These are phyloP conservation scores for Corythornis leucogaster DNA, from an alignment of 2,797 vertebrate species.

Conservation along the genomic window DNA sequence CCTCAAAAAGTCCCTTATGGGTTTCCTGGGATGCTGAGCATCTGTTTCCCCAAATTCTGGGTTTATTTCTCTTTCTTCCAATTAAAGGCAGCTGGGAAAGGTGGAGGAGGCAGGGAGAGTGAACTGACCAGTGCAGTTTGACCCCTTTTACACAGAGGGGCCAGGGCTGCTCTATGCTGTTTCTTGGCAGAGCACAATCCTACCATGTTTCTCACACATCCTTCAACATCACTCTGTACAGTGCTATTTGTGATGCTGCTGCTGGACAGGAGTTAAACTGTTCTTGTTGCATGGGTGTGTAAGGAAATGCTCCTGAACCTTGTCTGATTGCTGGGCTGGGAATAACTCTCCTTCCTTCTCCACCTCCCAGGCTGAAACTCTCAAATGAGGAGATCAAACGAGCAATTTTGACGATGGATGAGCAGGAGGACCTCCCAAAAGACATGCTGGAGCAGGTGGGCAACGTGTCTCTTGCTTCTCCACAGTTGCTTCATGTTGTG, in stretches of 20 bases:
- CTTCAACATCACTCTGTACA: background rate
- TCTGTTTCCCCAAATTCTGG: background rate
- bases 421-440: slow-evolving; percentile 97
- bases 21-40: background rate
- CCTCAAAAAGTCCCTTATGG: background rate
- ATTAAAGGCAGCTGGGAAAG: background rate
- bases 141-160: fast-evolving
- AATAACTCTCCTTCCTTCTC: background rate
- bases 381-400: slow-evolving; percentile 98
- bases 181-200: background rate
- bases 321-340: fast-evolving
- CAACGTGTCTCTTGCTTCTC: fast-evolving
- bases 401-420: slow-evolving; percentile 97
- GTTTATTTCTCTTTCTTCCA: background rate
- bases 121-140: background rate
- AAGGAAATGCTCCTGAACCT: background rate
- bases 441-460: slow-evolving; percentile 99
- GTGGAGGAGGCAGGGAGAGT: background rate
- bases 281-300: background rate
- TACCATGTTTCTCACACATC: background rate
- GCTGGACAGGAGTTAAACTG: background rate
- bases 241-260: background rate
- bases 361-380: slow-evolving; percentile 89
- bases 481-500: background rate
- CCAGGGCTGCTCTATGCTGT: background rate